Evolutionary conservation across 2,797 vertebrate genomes (phyloP).

Genomic region (Macrochelys suwanniensis): DNA sequence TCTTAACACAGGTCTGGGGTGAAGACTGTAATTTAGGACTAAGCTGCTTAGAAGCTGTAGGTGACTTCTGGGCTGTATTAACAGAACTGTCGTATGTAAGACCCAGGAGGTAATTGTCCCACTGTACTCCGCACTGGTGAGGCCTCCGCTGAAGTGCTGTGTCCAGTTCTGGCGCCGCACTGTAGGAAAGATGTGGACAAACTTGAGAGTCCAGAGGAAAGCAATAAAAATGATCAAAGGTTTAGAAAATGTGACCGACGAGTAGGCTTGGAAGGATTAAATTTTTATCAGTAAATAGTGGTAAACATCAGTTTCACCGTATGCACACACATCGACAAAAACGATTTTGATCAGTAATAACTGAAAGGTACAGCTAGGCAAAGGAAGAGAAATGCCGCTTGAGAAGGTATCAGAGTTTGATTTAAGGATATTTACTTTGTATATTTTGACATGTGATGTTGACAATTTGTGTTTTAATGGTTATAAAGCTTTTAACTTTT

Average conservation of each 20-base stretch:
- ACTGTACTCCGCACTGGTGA: neutral
- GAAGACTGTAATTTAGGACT: neutral
- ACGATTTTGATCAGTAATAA: neutral
- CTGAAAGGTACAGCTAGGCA: neutral
- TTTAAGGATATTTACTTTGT: neutral
- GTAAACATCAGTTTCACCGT: neutral
- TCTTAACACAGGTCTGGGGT: slow-evolving; percentile 31
- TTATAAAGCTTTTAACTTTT: neutral
- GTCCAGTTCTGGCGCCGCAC: neutral
- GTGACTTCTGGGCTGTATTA: neutral
- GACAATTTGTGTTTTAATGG: neutral
- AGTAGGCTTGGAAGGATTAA: neutral
- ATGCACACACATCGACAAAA: neutral
- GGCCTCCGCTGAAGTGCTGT: neutral
- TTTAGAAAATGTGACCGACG: neutral
- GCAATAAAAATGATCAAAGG: neutral
- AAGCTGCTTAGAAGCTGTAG: neutral
- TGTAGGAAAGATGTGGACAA: neutral
- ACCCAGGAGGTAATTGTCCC: neutral
- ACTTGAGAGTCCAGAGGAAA: neutral
- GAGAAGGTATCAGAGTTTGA: neutral
- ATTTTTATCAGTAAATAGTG: neutral
- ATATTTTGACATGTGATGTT: neutral
- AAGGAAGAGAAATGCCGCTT: neutral
- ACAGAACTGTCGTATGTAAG: neutral